Conservation (phyloP, 2,797 vertebrate species). For the Crax fasciolata region DNA sequence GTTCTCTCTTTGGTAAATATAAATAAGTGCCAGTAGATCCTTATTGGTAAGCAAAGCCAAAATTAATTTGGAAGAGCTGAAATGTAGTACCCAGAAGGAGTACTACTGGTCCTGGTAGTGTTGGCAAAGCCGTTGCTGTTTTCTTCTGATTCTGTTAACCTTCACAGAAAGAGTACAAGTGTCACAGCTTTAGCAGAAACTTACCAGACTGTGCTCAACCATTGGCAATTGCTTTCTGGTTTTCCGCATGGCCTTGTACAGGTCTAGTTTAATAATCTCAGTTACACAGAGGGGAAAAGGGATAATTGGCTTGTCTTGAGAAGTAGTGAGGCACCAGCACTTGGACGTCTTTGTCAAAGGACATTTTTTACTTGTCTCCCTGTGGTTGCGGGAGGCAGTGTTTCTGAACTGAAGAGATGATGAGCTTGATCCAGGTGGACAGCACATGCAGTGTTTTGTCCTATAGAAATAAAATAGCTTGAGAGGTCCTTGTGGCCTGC, state of each 20-base stretch:
- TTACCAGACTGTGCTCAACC: not conserved
- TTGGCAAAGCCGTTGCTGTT: not conserved
- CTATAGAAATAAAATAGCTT: not conserved
- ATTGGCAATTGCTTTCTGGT: not conserved
- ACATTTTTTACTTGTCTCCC: not conserved
- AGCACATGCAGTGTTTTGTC: not conserved
- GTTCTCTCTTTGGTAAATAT: constrained; percentile 12
- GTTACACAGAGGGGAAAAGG: not conserved
- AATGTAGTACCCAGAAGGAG: not conserved
- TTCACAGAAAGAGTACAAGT: not conserved
- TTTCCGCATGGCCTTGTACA: not conserved
- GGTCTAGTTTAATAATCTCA: not conserved
- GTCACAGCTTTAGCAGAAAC: not conserved
- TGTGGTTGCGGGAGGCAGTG: not conserved
- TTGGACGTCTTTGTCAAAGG: not conserved
- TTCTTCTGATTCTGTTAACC: not conserved
- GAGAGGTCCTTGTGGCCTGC: not conserved
- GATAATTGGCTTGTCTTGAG: not conserved
- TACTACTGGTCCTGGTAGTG: not conserved
- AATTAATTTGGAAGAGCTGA: not conserved
- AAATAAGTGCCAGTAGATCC: constrained; percentile 14
- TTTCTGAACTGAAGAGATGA: not conserved
- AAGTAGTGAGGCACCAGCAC: not conserved
- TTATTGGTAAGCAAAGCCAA: constrained; percentile 33
- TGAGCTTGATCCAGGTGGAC: not conserved